Conservation (phyloP, 2,797 vertebrate species). For the Semaprochilodus insignis region DNA sequence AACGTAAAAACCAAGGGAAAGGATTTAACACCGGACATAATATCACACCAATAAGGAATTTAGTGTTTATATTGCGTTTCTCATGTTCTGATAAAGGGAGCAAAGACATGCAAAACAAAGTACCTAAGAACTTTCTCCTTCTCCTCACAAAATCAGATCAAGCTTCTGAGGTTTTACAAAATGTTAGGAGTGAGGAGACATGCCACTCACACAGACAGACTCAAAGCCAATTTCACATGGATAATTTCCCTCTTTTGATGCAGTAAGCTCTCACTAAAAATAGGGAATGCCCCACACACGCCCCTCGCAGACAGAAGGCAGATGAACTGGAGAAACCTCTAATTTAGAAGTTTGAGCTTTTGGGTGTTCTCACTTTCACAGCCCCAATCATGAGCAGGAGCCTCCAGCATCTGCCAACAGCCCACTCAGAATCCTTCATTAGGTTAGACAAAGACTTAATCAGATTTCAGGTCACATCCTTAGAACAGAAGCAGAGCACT, state of each 20-base stretch:
- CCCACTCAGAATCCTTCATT: slow-evolving; percentile 5
- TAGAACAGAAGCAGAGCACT: neutral
- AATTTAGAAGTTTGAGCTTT: neutral
- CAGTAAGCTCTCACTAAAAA: neutral
- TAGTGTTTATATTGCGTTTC: neutral
- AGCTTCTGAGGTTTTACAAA: neutral
- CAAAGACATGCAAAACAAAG: neutral
- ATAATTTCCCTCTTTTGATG: neutral
- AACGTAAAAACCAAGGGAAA: neutral
- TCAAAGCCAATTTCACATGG: neutral
- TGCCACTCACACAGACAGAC: neutral
- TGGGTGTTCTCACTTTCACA: neutral
- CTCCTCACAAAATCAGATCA: neutral
- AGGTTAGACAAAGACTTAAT: slow-evolving; percentile 11
- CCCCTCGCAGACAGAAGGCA: neutral
- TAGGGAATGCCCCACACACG: neutral
- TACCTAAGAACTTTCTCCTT: neutral
- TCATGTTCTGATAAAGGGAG: no score
- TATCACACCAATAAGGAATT: neutral
- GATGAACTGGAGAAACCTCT: neutral
- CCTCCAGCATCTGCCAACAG: neutral
- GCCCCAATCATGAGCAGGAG: neutral
- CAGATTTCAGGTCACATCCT: neutral
- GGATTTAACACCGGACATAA: neutral
- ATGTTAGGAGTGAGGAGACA: neutral